phyloP scores from a whole-genome alignment of 2,113 vertebrate species.

The Rhinogobius similis region DNA sequence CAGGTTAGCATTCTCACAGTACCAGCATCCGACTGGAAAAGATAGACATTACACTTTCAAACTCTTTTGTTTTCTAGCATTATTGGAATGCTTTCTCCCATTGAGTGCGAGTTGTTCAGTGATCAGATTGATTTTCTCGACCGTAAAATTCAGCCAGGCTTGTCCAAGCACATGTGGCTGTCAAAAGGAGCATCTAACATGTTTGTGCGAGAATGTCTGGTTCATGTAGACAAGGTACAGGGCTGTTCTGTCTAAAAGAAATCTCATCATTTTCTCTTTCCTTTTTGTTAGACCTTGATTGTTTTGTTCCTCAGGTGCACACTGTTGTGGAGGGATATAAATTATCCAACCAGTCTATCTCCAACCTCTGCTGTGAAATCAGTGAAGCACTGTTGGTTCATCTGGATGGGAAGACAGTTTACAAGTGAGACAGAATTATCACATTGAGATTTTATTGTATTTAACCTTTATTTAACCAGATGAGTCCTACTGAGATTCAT shows the following conservation, averaged over 20 bases:
- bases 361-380: conserved; percentile 76
- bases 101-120: conserved; percentile 81
- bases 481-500: no score
- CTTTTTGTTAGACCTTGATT: neutral
- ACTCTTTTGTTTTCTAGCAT: conserved; percentile 71
- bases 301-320: conserved; percentile 36
- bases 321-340: conserved; percentile 82
- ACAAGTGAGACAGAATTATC: no score
- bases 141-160: conserved; percentile 83
- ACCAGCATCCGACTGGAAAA: no score
- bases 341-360: conserved; percentile 74
- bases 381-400: conserved; percentile 80
- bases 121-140: conserved; percentile 81
- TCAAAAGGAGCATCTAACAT: conserved; percentile 74
- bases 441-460: no score
- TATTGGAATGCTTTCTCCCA: conserved; percentile 76
- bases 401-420: conserved; percentile 80
- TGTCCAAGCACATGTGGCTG: conserved; percentile 83
- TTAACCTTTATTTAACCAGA: no score
- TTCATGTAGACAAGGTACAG: conserved; percentile 83
- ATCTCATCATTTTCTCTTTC: no score
- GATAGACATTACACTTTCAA: neutral
- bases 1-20: conserved; percentile 69
- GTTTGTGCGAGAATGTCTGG: conserved; percentile 83
- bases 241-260: neutral